Conservation (phyloP, 2,888 invertebrate species). For the Mimumesa dahlbomi region DNA sequence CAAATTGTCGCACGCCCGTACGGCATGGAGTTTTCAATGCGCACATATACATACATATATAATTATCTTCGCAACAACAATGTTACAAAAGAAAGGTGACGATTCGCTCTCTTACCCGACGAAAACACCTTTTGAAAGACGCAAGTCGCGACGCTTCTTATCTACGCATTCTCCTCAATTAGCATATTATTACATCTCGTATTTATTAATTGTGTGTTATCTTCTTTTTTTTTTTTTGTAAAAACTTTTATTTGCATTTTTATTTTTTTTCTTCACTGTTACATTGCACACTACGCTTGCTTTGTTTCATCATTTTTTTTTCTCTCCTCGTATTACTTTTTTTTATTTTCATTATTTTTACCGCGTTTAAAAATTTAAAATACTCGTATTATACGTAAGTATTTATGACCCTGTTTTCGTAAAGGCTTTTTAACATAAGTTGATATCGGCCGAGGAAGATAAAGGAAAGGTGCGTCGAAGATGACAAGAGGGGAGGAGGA, state of each 20-base stretch:
- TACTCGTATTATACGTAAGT: slow-evolving; percentile 76
- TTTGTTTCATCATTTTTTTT: slow-evolving; percentile 19
- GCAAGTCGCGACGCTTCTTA: slow-evolving; percentile 48
- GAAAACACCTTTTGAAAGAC: slow-evolving; percentile 59
- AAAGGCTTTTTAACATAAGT: slow-evolving; percentile 77
- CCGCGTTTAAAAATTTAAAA: slow-evolving; percentile 71
- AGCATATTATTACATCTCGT: slow-evolving; percentile 23
- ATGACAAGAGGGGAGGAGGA: slow-evolving; percentile 34
- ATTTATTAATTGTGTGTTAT: slow-evolving; percentile 2
- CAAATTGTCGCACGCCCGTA: slow-evolving; percentile 17
- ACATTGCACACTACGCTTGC: slow-evolving; percentile 35
- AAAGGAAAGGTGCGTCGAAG: slow-evolving; percentile 45
- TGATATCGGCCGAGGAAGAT: slow-evolving; percentile 70
- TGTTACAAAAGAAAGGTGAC: slow-evolving; percentile 54
- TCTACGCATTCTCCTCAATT: slow-evolving; percentile 24
- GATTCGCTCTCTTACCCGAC: slow-evolving; percentile 39
- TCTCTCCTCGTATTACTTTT: slow-evolving; percentile 14
- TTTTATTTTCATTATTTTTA: no score
- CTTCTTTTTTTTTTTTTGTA: slow-evolving; percentile 32
- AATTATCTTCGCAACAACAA: slow-evolving; percentile 32
- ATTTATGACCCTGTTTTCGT: slow-evolving; percentile 78
- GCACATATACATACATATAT: slow-evolving; percentile 43
- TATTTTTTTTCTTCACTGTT: slow-evolving; percentile 20
- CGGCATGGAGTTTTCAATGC: slow-evolving; percentile 18
- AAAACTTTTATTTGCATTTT: slow-evolving; percentile 42